Conservation (phyloP, 2,797 vertebrate genomes). For the Sebastes cheni region DNA sequence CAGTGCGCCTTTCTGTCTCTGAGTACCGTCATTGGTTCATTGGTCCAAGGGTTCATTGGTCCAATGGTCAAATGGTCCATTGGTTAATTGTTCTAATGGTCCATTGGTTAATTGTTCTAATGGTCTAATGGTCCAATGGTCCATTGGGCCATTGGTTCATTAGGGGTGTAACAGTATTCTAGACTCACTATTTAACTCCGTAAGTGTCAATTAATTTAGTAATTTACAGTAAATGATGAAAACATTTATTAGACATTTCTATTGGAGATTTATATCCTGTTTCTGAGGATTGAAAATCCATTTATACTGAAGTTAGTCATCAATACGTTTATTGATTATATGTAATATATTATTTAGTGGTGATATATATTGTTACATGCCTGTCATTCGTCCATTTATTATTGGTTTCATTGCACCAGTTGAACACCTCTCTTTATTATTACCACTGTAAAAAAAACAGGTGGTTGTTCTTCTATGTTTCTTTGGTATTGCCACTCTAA, state of each 20-base stretch:
- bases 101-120: constrained; percentile 11
- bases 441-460: neutral
- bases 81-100: neutral
- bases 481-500: too few species aligned
- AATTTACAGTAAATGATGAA: neutral
- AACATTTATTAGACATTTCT: neutral
- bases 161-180: constrained; percentile 11
- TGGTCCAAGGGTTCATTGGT: too few species aligned
- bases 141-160: too few species aligned
- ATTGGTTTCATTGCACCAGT: constrained; percentile 17
- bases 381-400: constrained; percentile 34
- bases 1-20: constrained; percentile 77
- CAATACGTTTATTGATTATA: neutral
- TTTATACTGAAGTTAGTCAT: neutral
- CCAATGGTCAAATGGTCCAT: neutral
- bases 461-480: too few species aligned
- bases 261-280: neutral
- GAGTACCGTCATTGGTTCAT: constrained; percentile 32
- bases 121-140: neutral
- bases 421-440: constrained; percentile 18
- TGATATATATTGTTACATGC: constrained; percentile 30
- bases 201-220: too few species aligned
- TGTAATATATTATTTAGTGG: neutral
- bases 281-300: neutral
- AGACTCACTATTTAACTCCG: constrained; percentile 8